A percentile compares a stretch with the other conserved stretches of the same genome.
phyloP scores from a whole-genome alignment of 2,888 invertebrate species.

The Aromia moschata region DNA sequence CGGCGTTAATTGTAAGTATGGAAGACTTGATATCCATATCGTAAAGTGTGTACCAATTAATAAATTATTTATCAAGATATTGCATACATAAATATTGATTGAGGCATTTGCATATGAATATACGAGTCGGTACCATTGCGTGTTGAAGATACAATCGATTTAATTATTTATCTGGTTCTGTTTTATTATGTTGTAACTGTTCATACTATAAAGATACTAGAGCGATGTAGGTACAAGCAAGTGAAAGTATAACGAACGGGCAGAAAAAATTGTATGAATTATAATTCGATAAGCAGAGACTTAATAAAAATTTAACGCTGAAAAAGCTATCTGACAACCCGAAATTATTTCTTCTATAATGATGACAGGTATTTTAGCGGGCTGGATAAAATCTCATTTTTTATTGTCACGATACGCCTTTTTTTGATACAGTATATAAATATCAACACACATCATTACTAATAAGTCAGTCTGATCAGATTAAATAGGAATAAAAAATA shows the following conservation, averaged over 20 bases:
- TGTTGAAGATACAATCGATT: slow-evolving; percentile 9
- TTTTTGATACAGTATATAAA: too few species aligned
- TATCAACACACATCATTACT: too few species aligned
- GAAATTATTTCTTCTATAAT: neutral
- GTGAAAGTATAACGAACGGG: slow-evolving; percentile 13
- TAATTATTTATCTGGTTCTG: slow-evolving; percentile 17
- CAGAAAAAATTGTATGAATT: slow-evolving; percentile 7
- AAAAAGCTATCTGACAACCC: neutral
- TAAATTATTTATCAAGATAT: slow-evolving; percentile 12
- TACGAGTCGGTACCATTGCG: neutral
- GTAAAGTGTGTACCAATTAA: neutral
- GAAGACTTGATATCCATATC: neutral
- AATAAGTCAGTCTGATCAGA: too few species aligned
- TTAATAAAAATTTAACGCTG: neutral
- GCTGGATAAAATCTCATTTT: too few species aligned
- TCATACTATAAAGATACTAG: slow-evolving; percentile 5
- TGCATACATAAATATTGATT: slow-evolving; percentile 14
- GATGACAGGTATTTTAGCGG: too few species aligned
- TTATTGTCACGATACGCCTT: too few species aligned
- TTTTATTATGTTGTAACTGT: slow-evolving; percentile 7
- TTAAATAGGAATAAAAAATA: too few species aligned
- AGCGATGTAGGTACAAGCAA: neutral
- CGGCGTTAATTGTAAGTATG: too few species aligned
- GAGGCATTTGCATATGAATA: slow-evolving; percentile 15
- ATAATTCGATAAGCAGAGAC: neutral